These are phyloP conservation scores for Petrocephalus sullivani DNA, from an alignment of 2,797 vertebrate genomes.

Conservation along the genomic window DNA sequence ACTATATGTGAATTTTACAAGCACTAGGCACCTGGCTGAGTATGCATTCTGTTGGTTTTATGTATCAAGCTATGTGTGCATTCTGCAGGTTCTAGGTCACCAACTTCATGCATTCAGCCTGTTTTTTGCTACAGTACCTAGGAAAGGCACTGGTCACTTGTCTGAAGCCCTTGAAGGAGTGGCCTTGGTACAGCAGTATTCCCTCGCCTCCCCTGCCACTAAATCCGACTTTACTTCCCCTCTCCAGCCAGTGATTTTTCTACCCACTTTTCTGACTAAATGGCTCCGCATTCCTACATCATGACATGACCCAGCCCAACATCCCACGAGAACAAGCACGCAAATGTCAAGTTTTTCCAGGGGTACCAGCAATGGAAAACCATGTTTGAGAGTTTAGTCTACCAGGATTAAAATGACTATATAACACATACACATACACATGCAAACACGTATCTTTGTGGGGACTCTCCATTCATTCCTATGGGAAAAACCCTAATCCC, in stretches of 20 bases:
- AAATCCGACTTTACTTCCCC: background rate
- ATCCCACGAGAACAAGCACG: background rate
- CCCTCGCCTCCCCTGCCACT: background rate
- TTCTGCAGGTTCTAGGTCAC: background rate
- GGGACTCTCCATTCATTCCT: background rate
- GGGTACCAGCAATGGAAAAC: background rate
- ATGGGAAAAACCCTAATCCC: background rate
- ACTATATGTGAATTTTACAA: background rate
- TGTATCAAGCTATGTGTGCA: background rate
- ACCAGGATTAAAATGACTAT: background rate
- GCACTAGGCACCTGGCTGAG: background rate
- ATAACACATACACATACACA: background rate
- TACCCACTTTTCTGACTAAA: background rate
- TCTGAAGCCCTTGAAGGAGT: background rate
- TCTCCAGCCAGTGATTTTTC: background rate
- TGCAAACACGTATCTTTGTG: background rate
- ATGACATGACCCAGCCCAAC: background rate
- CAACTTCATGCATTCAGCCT: background rate
- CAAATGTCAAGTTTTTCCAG: slow-evolving; percentile 4
- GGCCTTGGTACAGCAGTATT: background rate
- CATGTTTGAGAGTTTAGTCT: background rate
- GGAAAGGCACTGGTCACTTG: background rate
- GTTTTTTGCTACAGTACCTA: background rate
- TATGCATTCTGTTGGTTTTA: background rate
- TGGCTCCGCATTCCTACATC: background rate